Conservation (phyloP, 2,797 vertebrate species). For the Manis javanica region DNA sequence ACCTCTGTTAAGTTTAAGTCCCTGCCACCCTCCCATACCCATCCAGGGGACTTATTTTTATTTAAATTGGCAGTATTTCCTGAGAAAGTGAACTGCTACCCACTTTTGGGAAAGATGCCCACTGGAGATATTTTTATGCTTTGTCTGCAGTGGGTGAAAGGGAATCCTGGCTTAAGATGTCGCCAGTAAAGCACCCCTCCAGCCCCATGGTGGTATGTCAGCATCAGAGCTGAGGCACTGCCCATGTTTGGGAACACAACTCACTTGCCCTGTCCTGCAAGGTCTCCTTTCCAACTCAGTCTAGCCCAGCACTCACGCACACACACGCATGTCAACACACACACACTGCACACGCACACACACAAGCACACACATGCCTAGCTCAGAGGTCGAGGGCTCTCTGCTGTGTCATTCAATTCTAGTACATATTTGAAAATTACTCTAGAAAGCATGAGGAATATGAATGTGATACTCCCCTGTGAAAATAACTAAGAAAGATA, state of each 20-base stretch:
- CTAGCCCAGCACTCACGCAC: not conserved
- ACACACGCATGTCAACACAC: rapidly evolving
- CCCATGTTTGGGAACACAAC: not conserved
- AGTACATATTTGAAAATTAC: not conserved
- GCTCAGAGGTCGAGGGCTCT: not conserved
- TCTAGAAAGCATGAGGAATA: not conserved
- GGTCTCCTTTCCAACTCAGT: not conserved
- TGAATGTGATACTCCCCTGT: not conserved
- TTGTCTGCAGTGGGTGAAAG: conserved; percentile 46
- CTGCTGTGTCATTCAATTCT: not conserved
- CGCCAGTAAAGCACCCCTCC: not conserved
- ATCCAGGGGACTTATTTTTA: not conserved
- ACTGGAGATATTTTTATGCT: conserved; percentile 42
- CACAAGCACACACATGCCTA: not conserved
- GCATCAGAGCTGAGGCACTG: not conserved
- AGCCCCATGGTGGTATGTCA: not conserved
- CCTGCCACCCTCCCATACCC: not conserved
- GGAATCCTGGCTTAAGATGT: conserved; percentile 51
- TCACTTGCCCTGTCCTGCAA: rapidly evolving
- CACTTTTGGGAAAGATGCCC: not conserved
- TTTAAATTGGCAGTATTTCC: conserved; percentile 32
- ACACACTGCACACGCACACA: rapidly evolving
- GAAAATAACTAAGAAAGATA: not conserved
- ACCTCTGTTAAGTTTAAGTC: not conserved
- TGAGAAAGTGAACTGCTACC: not conserved